Percentiles rank a stretch among this genome's conserved stretches.
phyloP scores from a whole-genome alignment of 2,113 vertebrate species.

The Corapipo altera region DNA sequence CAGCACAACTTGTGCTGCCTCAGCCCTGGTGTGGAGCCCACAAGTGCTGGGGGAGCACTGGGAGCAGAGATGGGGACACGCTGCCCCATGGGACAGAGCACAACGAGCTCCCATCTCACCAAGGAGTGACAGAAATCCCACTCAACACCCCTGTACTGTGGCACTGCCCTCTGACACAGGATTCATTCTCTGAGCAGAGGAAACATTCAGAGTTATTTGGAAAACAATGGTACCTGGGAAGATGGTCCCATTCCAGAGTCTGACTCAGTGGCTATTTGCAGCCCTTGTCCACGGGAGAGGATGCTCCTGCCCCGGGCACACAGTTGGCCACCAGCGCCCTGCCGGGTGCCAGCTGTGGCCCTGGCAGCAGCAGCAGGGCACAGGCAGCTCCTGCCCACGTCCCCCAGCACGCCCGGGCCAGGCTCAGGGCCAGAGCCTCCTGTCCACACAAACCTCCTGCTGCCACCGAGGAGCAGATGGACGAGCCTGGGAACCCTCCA shows the following conservation, averaged over 20 bases:
- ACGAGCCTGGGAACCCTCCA: not conserved
- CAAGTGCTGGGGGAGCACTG: fast-evolving
- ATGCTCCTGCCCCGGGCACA: not conserved
- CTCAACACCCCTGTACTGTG: fast-evolving
- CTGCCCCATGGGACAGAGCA: fast-evolving
- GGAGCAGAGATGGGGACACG: not conserved
- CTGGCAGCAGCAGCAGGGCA: fast-evolving
- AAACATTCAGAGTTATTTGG: not conserved
- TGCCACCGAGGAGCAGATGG: not conserved
- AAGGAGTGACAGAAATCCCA: not conserved
- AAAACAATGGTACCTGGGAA: fast-evolving
- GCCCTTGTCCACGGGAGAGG: not conserved
- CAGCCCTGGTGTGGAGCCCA: fast-evolving
- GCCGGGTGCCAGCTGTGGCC: not conserved
- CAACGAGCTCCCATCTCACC: fast-evolving
- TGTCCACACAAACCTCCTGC: not conserved
- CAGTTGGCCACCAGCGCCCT: not conserved
- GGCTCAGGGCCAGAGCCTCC: not conserved
- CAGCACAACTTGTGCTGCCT: not conserved
- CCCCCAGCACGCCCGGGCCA: not conserved
- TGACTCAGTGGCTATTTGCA: constrained; percentile 16
- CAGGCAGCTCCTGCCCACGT: not conserved
- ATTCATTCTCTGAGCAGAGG: fast-evolving
- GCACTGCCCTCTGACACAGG: not conserved
- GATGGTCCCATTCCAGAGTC: not conserved